phyloP scores from a whole-genome alignment of 2,888 invertebrate genomes.

The Andrena marginata region DNA sequence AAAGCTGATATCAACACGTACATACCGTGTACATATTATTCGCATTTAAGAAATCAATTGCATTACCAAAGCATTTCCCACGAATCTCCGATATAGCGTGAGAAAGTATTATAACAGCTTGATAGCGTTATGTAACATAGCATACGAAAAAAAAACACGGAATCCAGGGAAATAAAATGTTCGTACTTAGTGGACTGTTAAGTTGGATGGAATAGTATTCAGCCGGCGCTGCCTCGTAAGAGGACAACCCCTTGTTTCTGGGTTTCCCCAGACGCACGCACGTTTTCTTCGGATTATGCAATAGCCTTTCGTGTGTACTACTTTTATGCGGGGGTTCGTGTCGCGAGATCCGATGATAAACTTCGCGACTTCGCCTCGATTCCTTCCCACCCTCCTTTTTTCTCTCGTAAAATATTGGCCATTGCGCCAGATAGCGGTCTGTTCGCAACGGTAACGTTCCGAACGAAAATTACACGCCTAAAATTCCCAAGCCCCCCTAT shows the following conservation, averaged over 20 bases:
- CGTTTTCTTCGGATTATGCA: conserved; percentile 75
- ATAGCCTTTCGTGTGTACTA: conserved; percentile 75
- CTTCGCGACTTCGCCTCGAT: conserved; percentile 56
- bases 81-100: too few species aligned
- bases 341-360: conserved; percentile 75
- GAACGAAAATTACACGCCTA: conserved; percentile 11
- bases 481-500: not conserved
- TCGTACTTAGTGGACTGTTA: conserved; percentile 8
- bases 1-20: too few species aligned
- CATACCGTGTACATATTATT: too few species aligned
- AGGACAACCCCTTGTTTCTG: conserved; percentile 37
- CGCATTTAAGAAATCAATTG: too few species aligned
- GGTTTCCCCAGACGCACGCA: conserved; percentile 60
- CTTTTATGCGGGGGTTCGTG: conserved; percentile 75
- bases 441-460: conserved; percentile 24
- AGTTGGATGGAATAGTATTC: conserved; percentile 13
- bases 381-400: conserved; percentile 42
- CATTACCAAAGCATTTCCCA: too few species aligned
- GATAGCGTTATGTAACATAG: too few species aligned
- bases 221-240: not conserved
- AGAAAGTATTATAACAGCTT: too few species aligned
- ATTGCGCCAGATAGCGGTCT: conserved; percentile 3
- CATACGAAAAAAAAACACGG: not conserved
- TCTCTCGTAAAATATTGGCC: conserved; percentile 35
- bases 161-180: not conserved